Percentiles rank a stretch among this genome's conserved stretches.
phyloP scores from a whole-genome alignment of 2,113 vertebrate genomes.

The Limnothrissa miodon region DNA sequence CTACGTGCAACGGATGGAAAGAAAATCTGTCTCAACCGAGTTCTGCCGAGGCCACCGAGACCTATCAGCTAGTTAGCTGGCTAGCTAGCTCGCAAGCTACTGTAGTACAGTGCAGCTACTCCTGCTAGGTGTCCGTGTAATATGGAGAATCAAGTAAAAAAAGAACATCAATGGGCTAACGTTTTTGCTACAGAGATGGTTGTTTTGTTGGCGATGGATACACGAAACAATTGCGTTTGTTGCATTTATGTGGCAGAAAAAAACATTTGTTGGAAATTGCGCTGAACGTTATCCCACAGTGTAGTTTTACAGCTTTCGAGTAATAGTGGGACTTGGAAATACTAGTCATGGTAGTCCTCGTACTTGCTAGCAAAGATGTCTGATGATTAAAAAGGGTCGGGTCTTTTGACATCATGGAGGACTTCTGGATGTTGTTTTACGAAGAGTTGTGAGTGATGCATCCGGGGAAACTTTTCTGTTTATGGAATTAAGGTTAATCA shows the following conservation, averaged over 20 bases:
- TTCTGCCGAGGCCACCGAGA: constrained; percentile 51
- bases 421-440: constrained; percentile 49
- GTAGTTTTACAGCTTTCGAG: constrained; percentile 34
- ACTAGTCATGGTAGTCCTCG: constrained; percentile 23
- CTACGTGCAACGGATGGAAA: constrained; percentile 21
- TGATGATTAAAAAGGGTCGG: constrained; percentile 52
- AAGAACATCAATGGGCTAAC: constrained; percentile 33
- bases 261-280: background rate
- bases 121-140: constrained; percentile 38
- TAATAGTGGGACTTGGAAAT: constrained; percentile 35
- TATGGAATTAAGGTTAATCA: constrained; percentile 27
- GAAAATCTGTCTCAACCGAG: constrained; percentile 58
- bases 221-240: background rate
- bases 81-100: constrained; percentile 54
- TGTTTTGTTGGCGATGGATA: background rate
- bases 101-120: constrained; percentile 49
- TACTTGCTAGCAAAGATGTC: constrained; percentile 43
- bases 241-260: background rate
- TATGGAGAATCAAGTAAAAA: constrained; percentile 33
- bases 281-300: constrained; percentile 1
- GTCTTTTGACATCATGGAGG: constrained; percentile 66
- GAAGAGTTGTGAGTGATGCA: constrained; percentile 27
- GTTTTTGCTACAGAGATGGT: background rate
- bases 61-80: constrained; percentile 41
- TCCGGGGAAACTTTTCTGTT: constrained; percentile 31